These are phyloP conservation scores for Zhuqinia jingwanae DNA, from an alignment of 2,888 invertebrate genomes.

Conservation along the genomic window DNA sequence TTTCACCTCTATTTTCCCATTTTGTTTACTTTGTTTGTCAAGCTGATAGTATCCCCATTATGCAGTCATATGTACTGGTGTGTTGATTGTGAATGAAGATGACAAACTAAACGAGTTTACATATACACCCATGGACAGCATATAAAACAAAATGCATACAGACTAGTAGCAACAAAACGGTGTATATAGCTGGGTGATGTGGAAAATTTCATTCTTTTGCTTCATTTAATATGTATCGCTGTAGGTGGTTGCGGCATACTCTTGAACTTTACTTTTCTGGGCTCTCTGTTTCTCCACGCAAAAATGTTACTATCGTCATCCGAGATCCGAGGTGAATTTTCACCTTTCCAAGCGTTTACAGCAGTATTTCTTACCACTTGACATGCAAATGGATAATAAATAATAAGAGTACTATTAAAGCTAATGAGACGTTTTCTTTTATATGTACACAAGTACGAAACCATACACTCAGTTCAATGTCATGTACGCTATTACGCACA, in stretches of 20 bases:
- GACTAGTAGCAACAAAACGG: no score
- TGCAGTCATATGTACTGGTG: background rate
- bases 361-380: constrained; percentile 45
- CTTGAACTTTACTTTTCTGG: background rate
- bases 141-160: no score
- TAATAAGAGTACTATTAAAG: constrained; percentile 48
- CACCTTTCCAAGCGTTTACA: constrained; percentile 11
- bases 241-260: background rate
- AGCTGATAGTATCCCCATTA: background rate
- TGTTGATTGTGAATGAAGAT: background rate
- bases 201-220: background rate
- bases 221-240: background rate
- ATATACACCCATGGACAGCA: no score
- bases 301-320: background rate
- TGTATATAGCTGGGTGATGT: no score
- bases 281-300: background rate
- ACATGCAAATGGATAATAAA: constrained; percentile 56
- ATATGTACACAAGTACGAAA: background rate
- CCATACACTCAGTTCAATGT: background rate
- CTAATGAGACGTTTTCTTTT: constrained; percentile 40
- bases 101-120: no score
- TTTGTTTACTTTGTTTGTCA: no score
- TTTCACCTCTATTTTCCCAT: constrained; percentile 3
- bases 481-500: background rate
- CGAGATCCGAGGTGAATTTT: background rate